Base-by-base conservation (phyloP, 2,797 vertebrate species). In the Darevskia nairensis region DNA sequence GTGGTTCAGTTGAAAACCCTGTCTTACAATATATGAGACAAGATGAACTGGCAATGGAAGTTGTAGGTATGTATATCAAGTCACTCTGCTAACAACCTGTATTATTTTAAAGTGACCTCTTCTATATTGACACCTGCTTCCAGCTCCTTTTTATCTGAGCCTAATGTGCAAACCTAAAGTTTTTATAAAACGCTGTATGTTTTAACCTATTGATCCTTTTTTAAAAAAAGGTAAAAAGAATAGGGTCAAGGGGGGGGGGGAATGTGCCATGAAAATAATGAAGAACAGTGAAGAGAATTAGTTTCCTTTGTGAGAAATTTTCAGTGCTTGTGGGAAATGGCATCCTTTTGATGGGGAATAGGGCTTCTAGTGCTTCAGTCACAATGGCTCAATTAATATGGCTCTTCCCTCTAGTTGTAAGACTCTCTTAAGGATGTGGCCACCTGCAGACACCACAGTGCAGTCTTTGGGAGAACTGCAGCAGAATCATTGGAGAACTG, bases 31-130 rank as follows among this genome's bases (percentile, higher is more conserved):
- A 10, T 64, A 25, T 32, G 32, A 46, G n/a, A 76, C 69, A 35
- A 32, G 80, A 87, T 75, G 17, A 82, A 50, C 15, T 82, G 19
- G 29, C 29, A 13, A 76, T 82, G 27, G 35, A 69, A 71, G 68
- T 80, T 77, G 76, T n/a, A 64, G 92, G 86, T 86, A 79, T 92
- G n/a, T 86, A 76, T 35, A 90, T 39, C 29, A 92, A 93, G 91
- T 82, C 80, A 82, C 86, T 82, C 59, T 89, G 86, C 80, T 90
- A 93, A 93, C 91, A 87, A 82, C 77, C 71, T 72, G 85, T 83
- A 66, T 89, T 93, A 88, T 89, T 92, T 91, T 91, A 94, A 94
- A 81, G 94, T 91, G 85, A 66, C 86, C 89, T 83, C 82, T 44
- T 84, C 85, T 83, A 75, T 86, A 69, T 86, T 89, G 88, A 89